These are phyloP conservation scores for Philotrypesis tridentata DNA, from an alignment of 1,140 invertebrate species.

Conservation along the genomic window DNA sequence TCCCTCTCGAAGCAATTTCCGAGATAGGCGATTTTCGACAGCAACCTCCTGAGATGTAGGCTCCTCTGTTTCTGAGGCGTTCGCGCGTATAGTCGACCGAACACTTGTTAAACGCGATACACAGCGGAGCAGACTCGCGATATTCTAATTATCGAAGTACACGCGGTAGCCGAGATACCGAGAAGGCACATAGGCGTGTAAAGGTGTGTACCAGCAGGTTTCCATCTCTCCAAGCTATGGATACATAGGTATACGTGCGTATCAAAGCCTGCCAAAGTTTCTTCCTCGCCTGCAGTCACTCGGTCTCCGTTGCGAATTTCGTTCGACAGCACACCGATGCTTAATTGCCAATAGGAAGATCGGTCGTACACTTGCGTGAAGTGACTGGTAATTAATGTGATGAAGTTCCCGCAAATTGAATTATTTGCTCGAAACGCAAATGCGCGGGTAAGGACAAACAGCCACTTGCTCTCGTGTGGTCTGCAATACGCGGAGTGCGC, in stretches of 20 bases:
- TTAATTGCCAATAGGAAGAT: constrained; percentile 71
- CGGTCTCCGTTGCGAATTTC: constrained; percentile 63
- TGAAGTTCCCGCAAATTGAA: constrained; percentile 64
- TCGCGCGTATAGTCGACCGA: too few species aligned
- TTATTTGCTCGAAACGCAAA: constrained; percentile 59
- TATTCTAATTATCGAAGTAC: too few species aligned
- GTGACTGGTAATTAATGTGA: constrained; percentile 69
- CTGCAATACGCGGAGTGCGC: not conserved
- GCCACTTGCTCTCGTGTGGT: not conserved
- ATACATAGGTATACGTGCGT: not conserved
- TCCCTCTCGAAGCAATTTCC: too few species aligned
- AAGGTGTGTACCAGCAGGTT: not conserved
- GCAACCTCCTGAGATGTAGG: too few species aligned
- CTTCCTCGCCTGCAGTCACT: constrained; percentile 5
- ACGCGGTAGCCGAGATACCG: too few species aligned
- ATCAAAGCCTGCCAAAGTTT: not conserved
- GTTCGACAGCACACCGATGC: constrained; percentile 71
- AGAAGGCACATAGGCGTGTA: not conserved
- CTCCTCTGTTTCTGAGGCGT: too few species aligned
- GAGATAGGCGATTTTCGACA: too few species aligned
- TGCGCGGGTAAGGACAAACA: not conserved
- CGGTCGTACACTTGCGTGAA: constrained; percentile 63
- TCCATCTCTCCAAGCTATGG: not conserved
- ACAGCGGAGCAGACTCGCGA: too few species aligned
- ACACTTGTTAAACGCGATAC: too few species aligned